Evolutionary conservation across 2,113 vertebrate species (phyloP).

Genomic region (Neogobius melanostomus): DNA sequence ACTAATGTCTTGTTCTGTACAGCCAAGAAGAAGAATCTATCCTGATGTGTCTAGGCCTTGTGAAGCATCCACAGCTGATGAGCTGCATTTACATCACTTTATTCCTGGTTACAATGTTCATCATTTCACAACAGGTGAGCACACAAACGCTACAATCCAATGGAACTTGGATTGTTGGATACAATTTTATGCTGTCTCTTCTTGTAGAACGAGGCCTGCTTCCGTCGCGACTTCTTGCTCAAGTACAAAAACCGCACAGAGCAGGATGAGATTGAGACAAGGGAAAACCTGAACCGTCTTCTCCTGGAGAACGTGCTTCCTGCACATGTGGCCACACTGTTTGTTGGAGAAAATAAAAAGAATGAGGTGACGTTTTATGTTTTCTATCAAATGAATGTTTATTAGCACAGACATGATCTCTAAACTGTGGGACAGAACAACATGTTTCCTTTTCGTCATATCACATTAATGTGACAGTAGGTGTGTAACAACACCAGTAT

Average conservation of each 20-base stretch:
- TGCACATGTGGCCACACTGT: slow-evolving; percentile 91
- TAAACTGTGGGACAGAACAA: not conserved
- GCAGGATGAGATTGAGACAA: slow-evolving; percentile 94
- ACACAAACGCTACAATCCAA: not conserved
- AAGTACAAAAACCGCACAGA: slow-evolving; percentile 97
- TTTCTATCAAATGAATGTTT: slow-evolving; percentile 43
- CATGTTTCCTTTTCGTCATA: not conserved
- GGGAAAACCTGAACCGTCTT: slow-evolving; percentile 96
- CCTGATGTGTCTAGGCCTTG: slow-evolving; percentile 56
- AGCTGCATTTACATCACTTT: slow-evolving; percentile 88
- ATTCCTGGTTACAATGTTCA: slow-evolving; percentile 87
- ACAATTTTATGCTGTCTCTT: not conserved
- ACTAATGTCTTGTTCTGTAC: slow-evolving; percentile 24
- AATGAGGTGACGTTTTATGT: slow-evolving; percentile 84
- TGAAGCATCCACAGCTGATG: slow-evolving; percentile 80
- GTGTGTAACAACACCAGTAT: not conserved
- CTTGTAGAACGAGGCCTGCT: slow-evolving; percentile 89
- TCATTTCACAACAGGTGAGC: slow-evolving; percentile 90
- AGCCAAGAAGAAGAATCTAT: slow-evolving; percentile 7
- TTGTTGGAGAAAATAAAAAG: slow-evolving; percentile 92
- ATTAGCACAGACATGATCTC: not conserved
- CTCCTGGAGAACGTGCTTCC: slow-evolving; percentile 96
- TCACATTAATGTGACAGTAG: slow-evolving; percentile 5
- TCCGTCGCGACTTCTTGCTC: slow-evolving; percentile 89
- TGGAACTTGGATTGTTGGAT: not conserved